Evolutionary conservation across 2,888 invertebrate species (phyloP), one percentile per base, ranked within the genome.

Genomic region (Hecatera dysodea): DNA sequence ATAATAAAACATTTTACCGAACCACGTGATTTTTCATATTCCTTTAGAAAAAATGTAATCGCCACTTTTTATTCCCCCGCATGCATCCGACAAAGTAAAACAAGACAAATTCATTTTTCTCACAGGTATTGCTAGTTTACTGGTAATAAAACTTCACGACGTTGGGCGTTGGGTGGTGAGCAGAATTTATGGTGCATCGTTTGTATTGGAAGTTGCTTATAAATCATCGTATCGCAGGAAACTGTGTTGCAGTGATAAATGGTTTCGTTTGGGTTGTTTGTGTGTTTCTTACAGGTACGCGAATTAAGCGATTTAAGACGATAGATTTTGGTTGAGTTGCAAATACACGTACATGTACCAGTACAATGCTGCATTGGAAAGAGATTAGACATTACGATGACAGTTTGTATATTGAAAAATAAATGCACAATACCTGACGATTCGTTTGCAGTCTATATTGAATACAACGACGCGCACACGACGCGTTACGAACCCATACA

Each of bases 51-150:
- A 46, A 39, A 52, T 68, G 46, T 60, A 78, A 82, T 78, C 63
- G 0, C 12, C 44, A 5, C 3, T 27, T 39, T 67, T 78, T 72
- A 78, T 78, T 56, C 65, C 0, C 15, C 17, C n/a, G n/a, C 78
- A 66, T 56, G 52, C 72, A 62, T 22, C 50, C 12, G 33, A 53
- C 64, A 62, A 78, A 62, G 61, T 82, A 74, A 65, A 67, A 56
- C 70, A 75, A 74, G 69, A 72, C 69, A 81, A 83, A 89, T 86
- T 81, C 82, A 88, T 89, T 88, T 88, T 89, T 82, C 84, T 74
- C 64, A 64, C 65, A 69, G 74, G 71, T 81, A 83, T 82, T 67
- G 65, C 64, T 72, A 80, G 77, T 89, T 87, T 88, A 88, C 80
- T 78, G 78, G 80, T 81, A 86, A 85, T 89, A 89, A 88, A 88